These are phyloP conservation scores for Oceanites oceanicus DNA, from an alignment of 2,113 vertebrate species.

Conservation along the genomic window DNA sequence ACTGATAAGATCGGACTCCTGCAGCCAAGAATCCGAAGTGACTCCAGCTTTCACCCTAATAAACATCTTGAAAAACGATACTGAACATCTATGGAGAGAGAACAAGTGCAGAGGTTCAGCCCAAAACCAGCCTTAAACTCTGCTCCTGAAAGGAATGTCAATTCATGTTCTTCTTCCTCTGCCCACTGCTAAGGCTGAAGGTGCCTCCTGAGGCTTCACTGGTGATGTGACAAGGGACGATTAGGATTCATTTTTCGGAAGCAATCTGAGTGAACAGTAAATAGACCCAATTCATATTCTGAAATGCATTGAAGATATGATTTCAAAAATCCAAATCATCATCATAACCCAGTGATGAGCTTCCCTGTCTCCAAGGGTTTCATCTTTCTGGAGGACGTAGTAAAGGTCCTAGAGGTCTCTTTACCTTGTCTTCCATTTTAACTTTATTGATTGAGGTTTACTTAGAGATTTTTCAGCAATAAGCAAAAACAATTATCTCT, in stretches of 20 bases:
- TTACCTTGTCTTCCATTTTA: background rate
- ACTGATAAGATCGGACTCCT: slow-evolving; percentile 2
- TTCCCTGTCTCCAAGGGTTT: background rate
- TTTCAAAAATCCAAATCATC: background rate
- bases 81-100: accelerated
- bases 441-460: background rate
- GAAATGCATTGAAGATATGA: accelerated
- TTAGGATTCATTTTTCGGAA: background rate
- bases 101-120: accelerated
- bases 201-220: background rate
- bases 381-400: background rate
- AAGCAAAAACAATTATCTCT: background rate
- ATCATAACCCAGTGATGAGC: background rate
- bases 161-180: background rate
- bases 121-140: background rate
- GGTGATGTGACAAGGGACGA: accelerated
- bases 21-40: background rate
- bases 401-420: background rate
- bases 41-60: background rate
- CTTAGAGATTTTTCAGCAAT: background rate
- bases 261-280: background rate
- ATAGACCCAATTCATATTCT: background rate
- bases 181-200: background rate
- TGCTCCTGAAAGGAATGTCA: background rate
- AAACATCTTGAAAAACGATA: background rate